These are phyloP conservation scores for Planococcus citri DNA, from an alignment of 1,140 invertebrate genomes.

Conservation along the genomic window DNA sequence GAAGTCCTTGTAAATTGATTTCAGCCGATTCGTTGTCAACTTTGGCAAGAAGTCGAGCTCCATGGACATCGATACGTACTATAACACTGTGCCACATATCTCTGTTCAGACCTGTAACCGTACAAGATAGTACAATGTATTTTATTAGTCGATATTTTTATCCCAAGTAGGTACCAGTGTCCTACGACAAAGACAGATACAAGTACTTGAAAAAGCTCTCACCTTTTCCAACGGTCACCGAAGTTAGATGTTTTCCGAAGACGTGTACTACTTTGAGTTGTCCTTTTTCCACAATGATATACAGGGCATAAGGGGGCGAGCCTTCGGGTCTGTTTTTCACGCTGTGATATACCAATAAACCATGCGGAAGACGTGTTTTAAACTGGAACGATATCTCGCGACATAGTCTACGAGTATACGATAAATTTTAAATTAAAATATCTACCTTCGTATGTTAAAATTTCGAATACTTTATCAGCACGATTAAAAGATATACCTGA, in stretches of 20 bases:
- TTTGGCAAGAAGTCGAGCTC: conserved; percentile 61
- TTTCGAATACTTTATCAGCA: too few relatives aligned
- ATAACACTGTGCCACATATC: conserved; percentile 80
- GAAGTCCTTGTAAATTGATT: conserved; percentile 62
- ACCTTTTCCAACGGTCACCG: conserved; percentile 69
- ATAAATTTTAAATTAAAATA: neutral
- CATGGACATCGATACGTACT: conserved; percentile 68
- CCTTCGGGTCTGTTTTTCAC: conserved; percentile 64
- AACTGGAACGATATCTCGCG: conserved; percentile 78
- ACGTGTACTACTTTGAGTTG: conserved; percentile 81
- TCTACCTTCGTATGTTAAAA: neutral
- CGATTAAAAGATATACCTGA: too few relatives aligned
- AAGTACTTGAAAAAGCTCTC: too few relatives aligned
- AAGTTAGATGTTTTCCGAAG: conserved; percentile 71
- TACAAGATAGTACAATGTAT: too few relatives aligned
- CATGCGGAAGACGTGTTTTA: conserved; percentile 70
- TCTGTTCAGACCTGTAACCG: conserved; percentile 51
- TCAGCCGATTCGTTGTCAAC: conserved; percentile 70
- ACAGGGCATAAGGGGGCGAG: conserved; percentile 67
- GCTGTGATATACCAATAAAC: conserved; percentile 74
- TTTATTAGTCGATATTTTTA: too few relatives aligned
- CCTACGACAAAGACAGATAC: too few relatives aligned
- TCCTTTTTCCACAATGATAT: conserved; percentile 78
- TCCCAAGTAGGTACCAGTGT: too few relatives aligned
- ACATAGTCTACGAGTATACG: conserved; percentile 51